Base-by-base conservation (phyloP, 2,113 vertebrate species). In the Ictidomys tridecemlineatus region DNA sequence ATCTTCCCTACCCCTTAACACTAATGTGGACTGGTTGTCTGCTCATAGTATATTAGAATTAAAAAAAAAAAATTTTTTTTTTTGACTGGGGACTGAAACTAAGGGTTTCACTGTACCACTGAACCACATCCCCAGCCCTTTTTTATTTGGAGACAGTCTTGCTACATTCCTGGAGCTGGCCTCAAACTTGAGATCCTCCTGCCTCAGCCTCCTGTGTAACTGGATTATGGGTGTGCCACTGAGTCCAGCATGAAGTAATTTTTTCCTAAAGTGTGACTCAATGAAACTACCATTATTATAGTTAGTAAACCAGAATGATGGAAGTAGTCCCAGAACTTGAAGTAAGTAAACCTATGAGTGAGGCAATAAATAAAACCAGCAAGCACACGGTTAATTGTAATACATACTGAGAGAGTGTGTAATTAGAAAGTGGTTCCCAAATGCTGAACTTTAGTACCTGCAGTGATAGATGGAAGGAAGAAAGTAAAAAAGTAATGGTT, bases 341-440 rank as follows among this genome's bases (percentile, higher is more conserved):
- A 98, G 37, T 83, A 32, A 93, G 45, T 45, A 9, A 45, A 45
- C 45, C 45, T 45, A 45, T 45, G 45, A 45, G 45, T 9, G 45
- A 45, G 8, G 45, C 45, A 45, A 45, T 45, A 45, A 45, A 96
- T 93, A 97, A 96, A 96, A 63, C 80, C n/a, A 65, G 91, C n/a
- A 79, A 89, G 82, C 58, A 93, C 74, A 93, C 1, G 82, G 93
- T 83, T 92, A 97, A 96, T 13, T 89, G 63, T 85, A 76, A 86
- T 11, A 45, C 77, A 65, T 37, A n/a, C 63, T 73, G 90, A 79
- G 82, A 80, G 37, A 12, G 84, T 51, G 83, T 95, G 20, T 95
- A 96, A 97, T 93, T 88, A 97, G 61, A 65, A 91, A 20, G 67
- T 48, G 42, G 85, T 95, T 96, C 61, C 80, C 93, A 74, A 96